Base-by-base conservation (phyloP, 2,888 invertebrate genomes). In the Drosophila hawaiiensis region DNA sequence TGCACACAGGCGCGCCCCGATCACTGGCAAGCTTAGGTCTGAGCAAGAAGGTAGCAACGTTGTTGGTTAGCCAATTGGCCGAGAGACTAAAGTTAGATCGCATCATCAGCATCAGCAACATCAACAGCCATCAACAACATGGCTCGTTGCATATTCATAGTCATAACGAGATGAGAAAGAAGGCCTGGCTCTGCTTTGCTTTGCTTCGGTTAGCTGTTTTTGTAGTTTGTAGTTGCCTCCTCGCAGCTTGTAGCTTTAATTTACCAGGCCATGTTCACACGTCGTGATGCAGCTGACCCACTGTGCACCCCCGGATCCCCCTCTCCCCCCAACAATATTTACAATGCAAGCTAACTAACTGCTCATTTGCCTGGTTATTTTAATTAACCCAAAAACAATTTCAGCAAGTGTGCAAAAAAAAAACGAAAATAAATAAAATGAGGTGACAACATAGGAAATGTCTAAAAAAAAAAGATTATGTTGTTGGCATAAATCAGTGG, bases 401-500 rank as follows among this genome's bases (percentile, higher is more conserved):
- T 83, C 31, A 68, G 68, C 83, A 77, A 81, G 77, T 76, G 70
- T 72, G 69, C 79, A 65, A 78, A 73, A 68, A 49, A 37, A 31
- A 50, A 33, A 31, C 7, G 16, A 10, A 53, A 53, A 47, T 10
- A 47, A 53, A 29, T 41, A 33, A 62, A 67, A 68, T 52, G 77
- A 80, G 88, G 81, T 68, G 86, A 83, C 86, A 83, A 77, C 81
- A 81, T 77, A 83, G 89, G 82, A 84, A 83, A 85, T 80, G 83
- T 83, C 86, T 83, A 80, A 88, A 85, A 77, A 72, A 72, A 55
- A 33, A 62, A 60, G 78, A 81, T 81, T 81, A 81, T 78, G 82
- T 78, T 78, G 70, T 59, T 67, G 65, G 74, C 80, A 85, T 84
- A 89, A 89, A 87, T 85, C 84, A 87, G 72, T 41, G 31, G 65